These are phyloP conservation scores for Gallirallus australis DNA, from an alignment of 2,797 vertebrate species.

Conservation along the genomic window DNA sequence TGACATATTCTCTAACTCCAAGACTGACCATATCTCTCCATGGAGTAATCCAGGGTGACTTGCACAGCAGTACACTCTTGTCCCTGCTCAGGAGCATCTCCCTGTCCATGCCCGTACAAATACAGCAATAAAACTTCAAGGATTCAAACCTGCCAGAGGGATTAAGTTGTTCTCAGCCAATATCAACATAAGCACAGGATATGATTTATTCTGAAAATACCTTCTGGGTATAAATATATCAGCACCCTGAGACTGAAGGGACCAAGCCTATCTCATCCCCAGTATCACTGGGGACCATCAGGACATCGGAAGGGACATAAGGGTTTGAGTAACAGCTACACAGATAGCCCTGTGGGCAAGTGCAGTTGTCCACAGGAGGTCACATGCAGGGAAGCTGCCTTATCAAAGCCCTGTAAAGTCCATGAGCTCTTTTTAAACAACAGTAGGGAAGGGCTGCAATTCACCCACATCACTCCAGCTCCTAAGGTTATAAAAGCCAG, in stretches of 20 bases:
- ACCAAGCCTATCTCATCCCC: background rate
- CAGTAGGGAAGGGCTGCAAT: background rate
- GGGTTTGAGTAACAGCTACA: background rate
- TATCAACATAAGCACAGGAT: background rate
- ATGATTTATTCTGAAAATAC: background rate
- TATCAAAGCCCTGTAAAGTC: background rate
- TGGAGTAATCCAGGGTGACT: background rate
- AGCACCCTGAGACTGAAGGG: background rate
- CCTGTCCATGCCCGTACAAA: accelerated
- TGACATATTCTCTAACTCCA: background rate
- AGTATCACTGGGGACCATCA: accelerated
- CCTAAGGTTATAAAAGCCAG: background rate
- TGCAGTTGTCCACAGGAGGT: background rate
- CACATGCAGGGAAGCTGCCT: background rate
- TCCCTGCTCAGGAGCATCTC: background rate
- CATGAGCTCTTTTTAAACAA: background rate
- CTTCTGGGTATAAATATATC: background rate
- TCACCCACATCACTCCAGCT: background rate
- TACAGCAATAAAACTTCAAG: background rate
- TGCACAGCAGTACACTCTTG: background rate
- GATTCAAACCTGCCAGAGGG: background rate
- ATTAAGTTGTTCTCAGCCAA: background rate
- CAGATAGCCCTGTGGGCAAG: background rate
- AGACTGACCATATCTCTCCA: background rate
- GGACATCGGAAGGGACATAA: background rate